phyloP scores from a whole-genome alignment of 2,888 invertebrate genomes.

The Exocentrus adspersus region DNA sequence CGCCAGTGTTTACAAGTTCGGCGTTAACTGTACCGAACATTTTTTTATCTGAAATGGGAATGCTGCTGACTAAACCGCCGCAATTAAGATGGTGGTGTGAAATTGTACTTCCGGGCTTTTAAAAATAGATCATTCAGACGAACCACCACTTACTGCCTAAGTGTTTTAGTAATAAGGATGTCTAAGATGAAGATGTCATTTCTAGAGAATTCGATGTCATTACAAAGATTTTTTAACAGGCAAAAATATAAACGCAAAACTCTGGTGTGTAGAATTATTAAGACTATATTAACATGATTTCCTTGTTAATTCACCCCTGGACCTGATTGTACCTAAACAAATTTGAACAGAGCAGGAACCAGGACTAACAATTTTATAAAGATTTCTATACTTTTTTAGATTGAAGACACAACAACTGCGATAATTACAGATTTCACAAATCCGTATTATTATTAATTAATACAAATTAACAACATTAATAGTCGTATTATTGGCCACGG shows the following conservation, averaged over 20 bases:
- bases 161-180: too few species aligned
- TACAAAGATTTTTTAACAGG: too few species aligned
- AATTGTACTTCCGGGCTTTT: slow-evolving; percentile 14
- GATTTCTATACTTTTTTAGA: too few species aligned
- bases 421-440: not conserved
- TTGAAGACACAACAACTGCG: not conserved
- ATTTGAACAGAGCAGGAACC: not conserved
- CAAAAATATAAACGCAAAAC: too few species aligned
- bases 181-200: too few species aligned
- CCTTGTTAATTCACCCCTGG: too few species aligned
- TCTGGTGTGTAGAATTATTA: too few species aligned
- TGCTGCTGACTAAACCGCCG: slow-evolving; percentile 4
- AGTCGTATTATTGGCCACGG: not conserved
- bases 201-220: too few species aligned
- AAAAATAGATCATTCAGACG: too few species aligned
- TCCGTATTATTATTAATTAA: not conserved
- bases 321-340: too few species aligned
- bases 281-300: too few species aligned
- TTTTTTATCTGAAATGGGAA: slow-evolving; percentile 2
- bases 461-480: not conserved
- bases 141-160: not conserved
- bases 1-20: slow-evolving; percentile 14
- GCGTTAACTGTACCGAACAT: slow-evolving; percentile 9
- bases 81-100: slow-evolving; percentile 20
- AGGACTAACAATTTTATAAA: not conserved